Percentiles rank a stretch among this genome's conserved stretches.
phyloP scores from a whole-genome alignment of 1,140 invertebrate genomes.

The Drepana arcuata region DNA sequence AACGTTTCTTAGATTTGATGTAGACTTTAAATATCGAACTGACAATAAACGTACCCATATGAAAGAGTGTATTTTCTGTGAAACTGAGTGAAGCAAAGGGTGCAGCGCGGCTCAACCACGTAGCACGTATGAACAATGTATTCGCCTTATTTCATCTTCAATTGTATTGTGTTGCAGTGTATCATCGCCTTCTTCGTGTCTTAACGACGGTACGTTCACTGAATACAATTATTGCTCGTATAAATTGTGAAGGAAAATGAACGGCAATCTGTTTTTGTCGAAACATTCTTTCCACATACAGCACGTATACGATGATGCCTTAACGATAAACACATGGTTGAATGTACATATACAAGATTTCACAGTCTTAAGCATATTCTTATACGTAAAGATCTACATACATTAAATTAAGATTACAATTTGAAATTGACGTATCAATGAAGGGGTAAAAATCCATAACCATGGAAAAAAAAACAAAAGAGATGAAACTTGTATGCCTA shows the following conservation, averaged over 20 bases:
- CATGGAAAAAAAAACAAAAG: too few species aligned
- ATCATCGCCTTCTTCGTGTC: constrained; percentile 15
- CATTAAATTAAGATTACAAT: too few species aligned
- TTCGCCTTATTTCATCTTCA: constrained; percentile 25
- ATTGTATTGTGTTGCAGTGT: constrained; percentile 23
- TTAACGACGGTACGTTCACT: constrained; percentile 21
- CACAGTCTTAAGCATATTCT: too few species aligned
- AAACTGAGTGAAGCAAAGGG: constrained; percentile 3
- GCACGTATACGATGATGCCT: too few species aligned
- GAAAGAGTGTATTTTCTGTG: constrained; percentile 9
- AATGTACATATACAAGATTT: too few species aligned
- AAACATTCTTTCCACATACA: background rate
- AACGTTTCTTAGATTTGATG: constrained; percentile 15
- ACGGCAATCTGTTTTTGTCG: constrained; percentile 3
- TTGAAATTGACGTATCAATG: too few species aligned
- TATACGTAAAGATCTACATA: too few species aligned
- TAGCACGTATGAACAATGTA: constrained; percentile 27
- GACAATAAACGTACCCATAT: constrained; percentile 27
- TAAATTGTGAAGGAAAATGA: constrained; percentile 9
- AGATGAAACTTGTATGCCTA: too few species aligned
- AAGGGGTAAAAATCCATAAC: too few species aligned
- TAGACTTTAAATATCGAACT: constrained; percentile 17
- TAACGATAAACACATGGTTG: too few species aligned
- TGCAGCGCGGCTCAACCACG: constrained; percentile 6
- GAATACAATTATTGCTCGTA: constrained; percentile 20